Percentiles rank a stretch among this genome's conserved stretches.
These are phyloP conservation scores for Sigmodon hispidus DNA, from an alignment of 2,113 vertebrate genomes.

Conservation along the genomic window DNA sequence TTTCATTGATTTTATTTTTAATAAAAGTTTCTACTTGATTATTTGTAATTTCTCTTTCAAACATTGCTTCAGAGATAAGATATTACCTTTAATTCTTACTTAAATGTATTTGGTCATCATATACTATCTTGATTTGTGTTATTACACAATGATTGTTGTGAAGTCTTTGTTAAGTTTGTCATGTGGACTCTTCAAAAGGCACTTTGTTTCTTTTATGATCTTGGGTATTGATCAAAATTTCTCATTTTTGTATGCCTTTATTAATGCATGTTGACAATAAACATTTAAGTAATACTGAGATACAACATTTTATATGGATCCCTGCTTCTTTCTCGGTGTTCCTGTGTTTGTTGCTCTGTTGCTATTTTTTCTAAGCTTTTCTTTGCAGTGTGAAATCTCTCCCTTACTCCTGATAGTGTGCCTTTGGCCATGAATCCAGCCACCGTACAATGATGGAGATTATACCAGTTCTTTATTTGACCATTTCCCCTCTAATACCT, in stretches of 20 bases:
- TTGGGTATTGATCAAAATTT: neutral
- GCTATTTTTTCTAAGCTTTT: neutral
- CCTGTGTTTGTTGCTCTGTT: neutral
- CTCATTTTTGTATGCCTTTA: neutral
- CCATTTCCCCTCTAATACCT: neutral
- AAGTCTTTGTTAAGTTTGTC: neutral
- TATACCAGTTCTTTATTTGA: neutral
- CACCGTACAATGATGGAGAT: neutral
- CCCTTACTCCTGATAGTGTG: rapidly evolving
- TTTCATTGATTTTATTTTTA: neutral
- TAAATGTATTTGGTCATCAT: neutral
- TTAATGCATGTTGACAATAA: neutral
- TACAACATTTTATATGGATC: neutral
- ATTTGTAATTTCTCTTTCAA: neutral
- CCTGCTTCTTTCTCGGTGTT: rapidly evolving
- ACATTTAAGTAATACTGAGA: neutral
- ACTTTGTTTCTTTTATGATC: neutral
- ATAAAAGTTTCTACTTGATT: neutral
- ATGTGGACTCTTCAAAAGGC: neutral
- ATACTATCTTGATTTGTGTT: neutral
- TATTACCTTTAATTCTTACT: neutral
- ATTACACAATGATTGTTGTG: neutral
- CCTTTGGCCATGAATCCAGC: neutral
- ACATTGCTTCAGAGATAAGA: neutral
- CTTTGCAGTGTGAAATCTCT: neutral